Base-by-base conservation (phyloP, 2,888 invertebrate genomes). In the Caenorhabditis parvicauda region DNA sequence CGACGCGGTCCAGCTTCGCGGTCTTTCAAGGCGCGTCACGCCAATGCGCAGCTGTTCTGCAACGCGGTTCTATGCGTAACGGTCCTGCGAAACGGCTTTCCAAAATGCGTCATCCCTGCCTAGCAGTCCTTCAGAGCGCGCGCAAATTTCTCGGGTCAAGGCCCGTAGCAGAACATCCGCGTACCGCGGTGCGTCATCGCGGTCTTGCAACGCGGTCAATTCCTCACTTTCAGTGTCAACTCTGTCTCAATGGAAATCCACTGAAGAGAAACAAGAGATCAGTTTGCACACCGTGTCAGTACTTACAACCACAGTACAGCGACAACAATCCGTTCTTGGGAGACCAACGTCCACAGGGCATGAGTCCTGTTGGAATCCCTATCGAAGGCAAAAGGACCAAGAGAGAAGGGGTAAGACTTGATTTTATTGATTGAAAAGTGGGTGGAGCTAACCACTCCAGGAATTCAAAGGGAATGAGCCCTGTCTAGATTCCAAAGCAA, bases 301-400 rank as follows among this genome's bases (percentile, higher is more conserved):
- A 73, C 28, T 60, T 73, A 12, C 73, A 73, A 41, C 73, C 73
- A 27, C 64, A 67, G 42, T 67, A 67, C 25, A 60, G 64, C 1
- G 62, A 62, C 22, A 54, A 54, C 45, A 66, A 70, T 41, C 70
- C 70, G 19, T 65, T 67, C 49, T 28, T 57, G 21, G 57, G 57
- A 21, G 59, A 56, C 51, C 63, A 63, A 25, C 41, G 46, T n/a
- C 57, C 54, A 7, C 32, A 28, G 1, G 47, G 45, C 28, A 56
- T 59, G 43, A 60, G 59, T 5, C 64, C 69, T 2, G 61, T 66
- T 14, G 69, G 69, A 51, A 44, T 54, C 17, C 69, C 69, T 25
- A 27, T 59, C 9, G 61, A 54, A 2, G 58, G 48, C n/a, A 54
- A 46, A 38, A 44, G 69, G 52, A 51, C 49, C n/a, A 69, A 69